Conservation (phyloP, 2,797 vertebrate genomes). For the Vireo griseus region DNA sequence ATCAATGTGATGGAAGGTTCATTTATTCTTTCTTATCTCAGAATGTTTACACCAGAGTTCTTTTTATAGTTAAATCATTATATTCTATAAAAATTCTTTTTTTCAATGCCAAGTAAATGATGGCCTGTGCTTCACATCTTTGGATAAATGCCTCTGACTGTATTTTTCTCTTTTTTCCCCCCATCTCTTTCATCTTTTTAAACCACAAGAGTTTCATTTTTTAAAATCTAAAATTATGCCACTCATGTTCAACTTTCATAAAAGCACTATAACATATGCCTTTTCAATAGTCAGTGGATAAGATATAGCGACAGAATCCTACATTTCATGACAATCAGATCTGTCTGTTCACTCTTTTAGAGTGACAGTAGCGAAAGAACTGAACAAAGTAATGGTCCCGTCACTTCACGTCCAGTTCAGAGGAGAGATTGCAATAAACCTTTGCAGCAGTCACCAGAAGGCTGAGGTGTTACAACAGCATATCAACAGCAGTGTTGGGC, state of each 20-base stretch:
- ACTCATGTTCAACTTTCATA: not conserved
- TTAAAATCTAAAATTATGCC: not conserved
- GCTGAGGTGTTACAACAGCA: not conserved
- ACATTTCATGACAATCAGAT: not conserved
- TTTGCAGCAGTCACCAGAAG: not conserved
- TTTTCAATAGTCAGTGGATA: not conserved
- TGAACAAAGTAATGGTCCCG: not conserved
- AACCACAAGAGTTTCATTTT: not conserved
- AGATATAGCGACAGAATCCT: not conserved
- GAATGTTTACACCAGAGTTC: not conserved
- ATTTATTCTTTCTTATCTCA: not conserved
- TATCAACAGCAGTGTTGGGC: not conserved
- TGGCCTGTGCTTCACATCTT: not conserved
- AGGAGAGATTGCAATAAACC: not conserved
- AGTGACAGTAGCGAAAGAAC: not conserved
- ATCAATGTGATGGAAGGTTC: not conserved
- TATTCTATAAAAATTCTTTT: not conserved
- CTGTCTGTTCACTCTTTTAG: not conserved
- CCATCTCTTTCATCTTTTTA: not conserved
- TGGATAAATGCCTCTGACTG: not conserved
- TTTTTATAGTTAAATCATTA: constrained; percentile 2
- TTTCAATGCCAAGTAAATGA: not conserved
- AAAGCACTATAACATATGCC: not conserved
- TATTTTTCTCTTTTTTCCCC: not conserved
- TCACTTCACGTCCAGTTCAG: not conserved